Evolutionary conservation across 2,888 invertebrate genomes (phyloP), one percentile per base, ranked within the genome.

Genomic region (Phalera bucephala): DNA sequence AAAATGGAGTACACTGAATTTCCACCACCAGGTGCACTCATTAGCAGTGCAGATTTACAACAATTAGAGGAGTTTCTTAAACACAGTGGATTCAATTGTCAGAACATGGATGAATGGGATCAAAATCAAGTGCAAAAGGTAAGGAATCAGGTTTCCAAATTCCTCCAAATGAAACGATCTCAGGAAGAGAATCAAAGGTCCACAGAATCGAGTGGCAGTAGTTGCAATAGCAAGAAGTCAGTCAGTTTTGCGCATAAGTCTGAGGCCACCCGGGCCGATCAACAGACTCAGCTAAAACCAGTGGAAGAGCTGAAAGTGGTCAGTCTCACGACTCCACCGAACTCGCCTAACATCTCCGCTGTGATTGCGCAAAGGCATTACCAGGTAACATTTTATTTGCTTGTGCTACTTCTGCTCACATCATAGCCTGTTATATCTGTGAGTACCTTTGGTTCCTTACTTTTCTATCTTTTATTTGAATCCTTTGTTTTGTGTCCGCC

Each of bases 241-340:
- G 95, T 95, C 47, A 95, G 95, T 79, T 95, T 95, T 78, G 94
- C 94, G 31, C 92, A 91, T 73, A 93, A 91, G 72, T 73, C 83
- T 48, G 86, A 84, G 47, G 73, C 66, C 22, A 77, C 67, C 23
- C 77, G 77, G 45, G 67, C 68, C 45, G 80, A 78, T 42, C 72
- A 71, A 53, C 90, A 83, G 57, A 90, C 77, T 68, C 82, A 77
- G 56, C 80, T 80, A 53, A 90, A 87, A 74, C 86, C 88, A 52
- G 90, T 88, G 66, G 90, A 91, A 52, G 87, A 91, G 48, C 80
- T 91, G 33, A 86, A 87, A 60, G 80, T 78, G 45, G 74, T 69
- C 37, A 72, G 59, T 59, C 83, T 92, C 40, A 82, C 91, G 25
- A 93, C 94, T 43, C 94, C 94, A 41, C 94, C 94, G 46, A 94